Percentiles rank a stretch among this genome's conserved stretches.
phyloP scores from a whole-genome alignment of 2,113 vertebrate genomes.

The Cyphomyrus plagiostoma region DNA sequence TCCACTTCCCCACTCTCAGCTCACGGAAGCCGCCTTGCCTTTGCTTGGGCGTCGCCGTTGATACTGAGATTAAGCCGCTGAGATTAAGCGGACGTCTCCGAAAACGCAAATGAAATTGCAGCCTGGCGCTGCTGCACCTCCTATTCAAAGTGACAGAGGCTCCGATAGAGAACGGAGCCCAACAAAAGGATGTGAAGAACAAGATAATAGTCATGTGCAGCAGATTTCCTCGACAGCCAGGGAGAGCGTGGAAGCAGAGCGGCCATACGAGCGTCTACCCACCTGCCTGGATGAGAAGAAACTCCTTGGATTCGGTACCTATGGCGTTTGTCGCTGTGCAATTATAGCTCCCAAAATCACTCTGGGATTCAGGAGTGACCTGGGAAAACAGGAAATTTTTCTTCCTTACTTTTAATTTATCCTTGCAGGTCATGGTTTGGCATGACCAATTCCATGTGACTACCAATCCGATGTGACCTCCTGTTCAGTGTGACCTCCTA shows the following conservation, averaged over 20 bases:
- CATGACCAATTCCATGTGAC: background rate
- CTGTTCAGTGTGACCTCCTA: background rate
- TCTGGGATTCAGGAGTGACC: conserved; percentile 91
- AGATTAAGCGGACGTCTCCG: background rate
- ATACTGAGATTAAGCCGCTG: background rate
- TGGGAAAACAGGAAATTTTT: conserved; percentile 36
- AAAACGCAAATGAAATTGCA: background rate
- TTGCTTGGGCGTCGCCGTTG: background rate
- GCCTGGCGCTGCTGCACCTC: background rate
- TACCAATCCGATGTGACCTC: background rate
- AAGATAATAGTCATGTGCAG: background rate
- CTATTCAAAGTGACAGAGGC: background rate
- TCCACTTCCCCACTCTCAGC: background rate
- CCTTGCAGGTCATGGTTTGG: background rate
- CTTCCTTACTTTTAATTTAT: background rate
- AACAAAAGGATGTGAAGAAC: background rate
- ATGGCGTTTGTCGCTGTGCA: conserved; percentile 92
- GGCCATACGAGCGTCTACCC: conserved; percentile 38
- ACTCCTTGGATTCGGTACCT: conserved; percentile 91
- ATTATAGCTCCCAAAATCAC: conserved; percentile 97
- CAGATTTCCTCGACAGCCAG: background rate
- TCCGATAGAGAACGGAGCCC: background rate
- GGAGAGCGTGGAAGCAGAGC: background rate
- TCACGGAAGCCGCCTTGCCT: background rate
- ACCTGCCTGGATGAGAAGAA: conserved; percentile 97